phyloP scores from a whole-genome alignment of 2,113 vertebrate genomes.

The Anas platyrhynchos region DNA sequence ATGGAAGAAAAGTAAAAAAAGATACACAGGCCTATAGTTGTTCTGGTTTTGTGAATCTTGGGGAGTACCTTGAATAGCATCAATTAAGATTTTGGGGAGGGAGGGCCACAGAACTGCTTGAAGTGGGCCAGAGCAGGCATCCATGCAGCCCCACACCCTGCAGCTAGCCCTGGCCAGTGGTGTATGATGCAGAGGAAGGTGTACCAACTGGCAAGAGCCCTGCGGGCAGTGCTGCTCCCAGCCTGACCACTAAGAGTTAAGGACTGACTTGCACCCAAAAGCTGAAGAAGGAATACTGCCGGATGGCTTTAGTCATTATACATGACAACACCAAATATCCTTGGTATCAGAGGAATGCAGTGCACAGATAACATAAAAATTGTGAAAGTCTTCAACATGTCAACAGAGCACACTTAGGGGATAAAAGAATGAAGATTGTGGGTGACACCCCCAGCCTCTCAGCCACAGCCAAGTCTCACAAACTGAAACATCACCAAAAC shows the following conservation, averaged over 20 bases:
- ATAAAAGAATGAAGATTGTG: slow-evolving; percentile 15
- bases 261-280: background rate
- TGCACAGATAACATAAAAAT: background rate
- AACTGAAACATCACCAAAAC: slow-evolving; percentile 33
- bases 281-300: background rate
- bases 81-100: background rate
- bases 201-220: background rate
- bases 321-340: background rate
- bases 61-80: background rate
- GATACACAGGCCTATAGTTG: background rate
- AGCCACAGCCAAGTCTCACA: background rate
- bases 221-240: background rate
- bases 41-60: background rate
- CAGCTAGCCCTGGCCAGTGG: background rate
- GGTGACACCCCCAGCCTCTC: background rate
- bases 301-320: background rate
- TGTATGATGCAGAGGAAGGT: background rate
- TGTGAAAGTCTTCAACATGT: slow-evolving; percentile 16
- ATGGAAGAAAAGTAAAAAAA: background rate
- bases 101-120: background rate
- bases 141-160: background rate
- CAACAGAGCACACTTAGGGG: background rate
- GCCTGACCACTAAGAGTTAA: background rate
- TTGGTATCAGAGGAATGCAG: slow-evolving; percentile 47
- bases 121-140: background rate